Evolutionary conservation across 2,113 vertebrate genomes (phyloP).

Genomic region (Plestiodon gilberti): DNA sequence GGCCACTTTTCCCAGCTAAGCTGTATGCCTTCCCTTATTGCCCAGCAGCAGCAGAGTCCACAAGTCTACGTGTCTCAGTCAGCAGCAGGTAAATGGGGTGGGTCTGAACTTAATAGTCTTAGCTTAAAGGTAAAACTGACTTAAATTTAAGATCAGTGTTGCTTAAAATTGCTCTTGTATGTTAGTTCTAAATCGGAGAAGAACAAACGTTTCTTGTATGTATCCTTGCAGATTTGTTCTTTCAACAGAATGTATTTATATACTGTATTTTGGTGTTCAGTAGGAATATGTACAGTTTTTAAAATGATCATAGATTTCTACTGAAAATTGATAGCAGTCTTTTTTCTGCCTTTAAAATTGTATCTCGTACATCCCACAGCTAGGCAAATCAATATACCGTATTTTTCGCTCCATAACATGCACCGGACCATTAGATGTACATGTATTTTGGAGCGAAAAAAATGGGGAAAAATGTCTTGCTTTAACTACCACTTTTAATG

Average conservation of each 20-base stretch:
- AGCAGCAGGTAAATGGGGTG: constrained; percentile 87
- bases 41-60: constrained; percentile 94
- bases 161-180: neutral
- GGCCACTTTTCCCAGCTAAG: constrained; percentile 94
- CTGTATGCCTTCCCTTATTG: constrained; percentile 92
- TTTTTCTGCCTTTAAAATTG: neutral
- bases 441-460: no score
- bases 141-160: neutral
- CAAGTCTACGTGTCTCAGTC: constrained; percentile 98
- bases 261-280: neutral
- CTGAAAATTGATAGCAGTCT: neutral
- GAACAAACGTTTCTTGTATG: neutral
- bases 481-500: no score
- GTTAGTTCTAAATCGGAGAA: neutral
- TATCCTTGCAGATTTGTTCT: neutral
- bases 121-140: neutral
- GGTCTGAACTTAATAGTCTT: neutral
- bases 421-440: no score
- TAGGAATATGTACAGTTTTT: neutral
- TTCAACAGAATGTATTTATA: neutral
- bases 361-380: neutral
- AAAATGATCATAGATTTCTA: neutral
- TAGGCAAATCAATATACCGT: neutral
- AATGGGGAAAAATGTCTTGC: no score
- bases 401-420: no score